Conservation (phyloP, 2,797 vertebrate genomes). For the Megalops cyprinoides region DNA sequence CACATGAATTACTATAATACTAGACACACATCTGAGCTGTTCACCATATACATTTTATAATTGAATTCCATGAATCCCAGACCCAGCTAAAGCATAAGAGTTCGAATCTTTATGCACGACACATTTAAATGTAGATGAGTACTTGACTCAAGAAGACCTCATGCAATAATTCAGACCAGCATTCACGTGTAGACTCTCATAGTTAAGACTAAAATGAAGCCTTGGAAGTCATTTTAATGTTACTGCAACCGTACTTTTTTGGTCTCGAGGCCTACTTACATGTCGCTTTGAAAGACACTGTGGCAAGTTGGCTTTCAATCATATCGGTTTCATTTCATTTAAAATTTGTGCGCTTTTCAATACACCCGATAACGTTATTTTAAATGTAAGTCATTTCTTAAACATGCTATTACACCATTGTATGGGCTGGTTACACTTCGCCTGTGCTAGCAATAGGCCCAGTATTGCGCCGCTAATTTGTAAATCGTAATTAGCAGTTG, state of each 20-base stretch:
- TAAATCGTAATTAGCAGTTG: not conserved
- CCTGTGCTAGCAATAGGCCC: no score
- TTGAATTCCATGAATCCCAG: not conserved
- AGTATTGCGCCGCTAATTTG: not conserved
- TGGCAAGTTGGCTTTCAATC: not conserved
- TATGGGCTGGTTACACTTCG: not conserved
- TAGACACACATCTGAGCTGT: not conserved
- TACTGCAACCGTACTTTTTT: not conserved
- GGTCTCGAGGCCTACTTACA: not conserved
- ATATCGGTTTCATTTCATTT: not conserved
- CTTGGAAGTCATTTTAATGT: not conserved
- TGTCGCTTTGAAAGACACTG: not conserved
- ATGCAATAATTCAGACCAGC: not conserved
- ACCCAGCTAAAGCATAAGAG: not conserved
- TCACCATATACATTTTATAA: not conserved
- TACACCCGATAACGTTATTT: not conserved
- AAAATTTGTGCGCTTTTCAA: not conserved
- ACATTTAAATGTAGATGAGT: not conserved
- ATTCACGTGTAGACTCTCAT: not conserved
- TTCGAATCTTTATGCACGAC: not conserved
- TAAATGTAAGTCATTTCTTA: not conserved
- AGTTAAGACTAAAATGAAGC: not conserved
- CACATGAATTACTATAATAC: not conserved
- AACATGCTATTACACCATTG: not conserved
- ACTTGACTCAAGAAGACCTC: not conserved